Conservation (phyloP, 2,113 vertebrate genomes). For the Prolemur simus region DNA sequence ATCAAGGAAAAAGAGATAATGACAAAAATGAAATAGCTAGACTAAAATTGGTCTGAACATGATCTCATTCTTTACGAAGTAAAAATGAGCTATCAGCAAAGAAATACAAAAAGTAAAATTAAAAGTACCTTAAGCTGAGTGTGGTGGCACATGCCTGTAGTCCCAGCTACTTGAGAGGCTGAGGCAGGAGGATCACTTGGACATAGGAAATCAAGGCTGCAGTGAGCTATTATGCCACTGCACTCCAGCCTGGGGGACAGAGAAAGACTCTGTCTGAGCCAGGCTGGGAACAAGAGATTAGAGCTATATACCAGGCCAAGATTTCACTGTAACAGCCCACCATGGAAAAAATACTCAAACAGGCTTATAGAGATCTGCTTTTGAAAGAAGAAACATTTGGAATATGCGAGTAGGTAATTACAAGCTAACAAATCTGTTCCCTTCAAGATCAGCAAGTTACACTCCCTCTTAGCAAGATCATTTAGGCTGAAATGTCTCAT, state of each 20-base stretch:
- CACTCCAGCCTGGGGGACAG: too few species aligned
- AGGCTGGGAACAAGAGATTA: background rate
- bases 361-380: background rate
- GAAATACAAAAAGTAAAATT: background rate
- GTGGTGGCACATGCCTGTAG: too few species aligned
- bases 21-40: background rate
- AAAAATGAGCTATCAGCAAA: background rate
- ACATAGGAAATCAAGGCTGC: too few species aligned
- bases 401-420: background rate
- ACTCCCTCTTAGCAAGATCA: background rate
- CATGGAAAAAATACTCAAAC: background rate
- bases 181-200: too few species aligned
- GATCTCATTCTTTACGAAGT: background rate
- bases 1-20: background rate
- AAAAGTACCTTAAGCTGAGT: background rate
- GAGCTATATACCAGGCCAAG: background rate
- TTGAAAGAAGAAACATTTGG: background rate
- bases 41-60: background rate
- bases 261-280: background rate
- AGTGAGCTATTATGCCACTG: too few species aligned
- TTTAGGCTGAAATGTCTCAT: background rate
- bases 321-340: background rate
- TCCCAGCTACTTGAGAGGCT: too few species aligned
- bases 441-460: background rate
- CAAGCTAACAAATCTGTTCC: background rate